Evolutionary conservation across 1,140 invertebrate species (phyloP), one percentile per base, ranked within the genome.

Genomic region (Cotesia chilonis): DNA sequence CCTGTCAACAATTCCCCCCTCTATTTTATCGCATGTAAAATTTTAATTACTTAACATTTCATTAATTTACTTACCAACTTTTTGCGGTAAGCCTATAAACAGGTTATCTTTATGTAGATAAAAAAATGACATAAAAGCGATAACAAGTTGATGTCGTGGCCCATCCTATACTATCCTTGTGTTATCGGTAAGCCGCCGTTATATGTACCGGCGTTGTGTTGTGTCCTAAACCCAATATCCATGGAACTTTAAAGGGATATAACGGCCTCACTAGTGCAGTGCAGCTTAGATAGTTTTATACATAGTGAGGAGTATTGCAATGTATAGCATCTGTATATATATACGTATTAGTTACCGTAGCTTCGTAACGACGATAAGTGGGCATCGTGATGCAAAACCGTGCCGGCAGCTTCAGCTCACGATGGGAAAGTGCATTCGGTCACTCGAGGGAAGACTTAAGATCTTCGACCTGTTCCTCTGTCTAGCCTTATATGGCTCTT

Each of bases 351-450:
- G 74, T 75, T 75, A 73, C 74, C 74, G 71, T 70, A 75, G 68
- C 71, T 67, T 72, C 47, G 51, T 72, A 72, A 73, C 71, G 68
- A 74, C 71, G 71, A 68, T 75, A 75, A 75, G 74, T 75, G 74
- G 74, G 68, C 69, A 72, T 73, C 74, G 74, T 75, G 74, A 75
- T 75, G 74, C 74, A 73, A 75, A 73, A 75, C 74, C 74, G 71
- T 75, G 74, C 68, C 54, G 51, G 61, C 71, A 51, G 61, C 67
- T 14, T 47, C 55, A 38, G 68, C 55, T 47, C 67, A 68, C 74
- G 74, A 75, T 75, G 74, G 74, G 74, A 75, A 75, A 75, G 74
- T 75, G 74, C 74, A 75, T 75, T 75, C 74, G 74, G 74, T 73
- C 71, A 75, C 71, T 75, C 71, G 74, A 68, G 71, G 70, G 68